Conservation (phyloP, 2,113 vertebrate species). For the Nesospiza acunhae region DNA sequence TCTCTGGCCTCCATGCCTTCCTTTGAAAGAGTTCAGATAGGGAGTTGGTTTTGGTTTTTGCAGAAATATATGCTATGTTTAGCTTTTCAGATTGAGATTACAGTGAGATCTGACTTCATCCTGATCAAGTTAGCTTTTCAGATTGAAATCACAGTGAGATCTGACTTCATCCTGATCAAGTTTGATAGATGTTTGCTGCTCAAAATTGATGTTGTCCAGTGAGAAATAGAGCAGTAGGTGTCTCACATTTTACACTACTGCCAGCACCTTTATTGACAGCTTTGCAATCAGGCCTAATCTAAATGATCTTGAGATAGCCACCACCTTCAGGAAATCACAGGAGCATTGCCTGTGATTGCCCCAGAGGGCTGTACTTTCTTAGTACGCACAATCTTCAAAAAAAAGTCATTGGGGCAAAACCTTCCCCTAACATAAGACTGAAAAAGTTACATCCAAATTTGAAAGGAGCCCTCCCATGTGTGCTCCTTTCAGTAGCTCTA, state of each 20-base stretch:
- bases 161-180: background rate
- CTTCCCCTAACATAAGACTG: background rate
- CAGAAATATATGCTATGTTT: background rate
- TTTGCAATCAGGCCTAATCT: background rate
- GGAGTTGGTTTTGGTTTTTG: background rate
- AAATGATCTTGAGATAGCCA: background rate
- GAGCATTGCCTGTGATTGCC: background rate
- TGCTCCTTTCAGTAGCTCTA: background rate
- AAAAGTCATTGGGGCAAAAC: background rate
- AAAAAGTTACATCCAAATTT: background rate
- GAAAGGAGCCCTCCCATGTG: background rate
- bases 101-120: background rate
- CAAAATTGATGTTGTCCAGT: background rate
- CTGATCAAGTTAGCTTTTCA: background rate
- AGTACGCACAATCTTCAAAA: background rate
- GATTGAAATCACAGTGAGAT: background rate
- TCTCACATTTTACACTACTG: background rate
- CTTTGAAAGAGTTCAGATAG: background rate
- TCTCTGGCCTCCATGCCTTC: background rate
- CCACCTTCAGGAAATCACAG: background rate
- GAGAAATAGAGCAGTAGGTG: background rate
- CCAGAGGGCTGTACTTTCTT: background rate
- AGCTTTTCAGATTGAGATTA: background rate
- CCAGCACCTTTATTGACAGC: background rate
- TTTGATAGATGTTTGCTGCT: background rate